phyloP scores from a whole-genome alignment of 1,140 invertebrate genomes.

The Acromyrmex charruanus region DNA sequence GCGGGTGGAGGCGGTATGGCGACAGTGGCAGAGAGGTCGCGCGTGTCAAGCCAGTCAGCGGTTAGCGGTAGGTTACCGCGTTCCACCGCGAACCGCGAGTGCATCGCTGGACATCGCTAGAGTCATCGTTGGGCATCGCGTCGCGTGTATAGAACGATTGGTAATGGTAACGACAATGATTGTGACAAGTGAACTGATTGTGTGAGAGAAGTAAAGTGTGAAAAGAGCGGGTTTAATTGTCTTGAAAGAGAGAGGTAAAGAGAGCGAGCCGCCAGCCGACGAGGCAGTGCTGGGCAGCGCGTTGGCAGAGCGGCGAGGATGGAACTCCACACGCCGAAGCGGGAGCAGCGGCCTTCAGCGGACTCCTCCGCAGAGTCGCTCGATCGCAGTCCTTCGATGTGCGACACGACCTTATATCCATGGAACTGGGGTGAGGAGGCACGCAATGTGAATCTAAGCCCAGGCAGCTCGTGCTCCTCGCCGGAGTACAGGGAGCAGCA shows the following conservation, averaged over 20 bases:
- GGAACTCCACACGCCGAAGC: conserved; percentile 81
- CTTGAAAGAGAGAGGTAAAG: background rate
- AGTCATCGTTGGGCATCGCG: too few species aligned
- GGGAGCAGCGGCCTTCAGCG: conserved; percentile 72
- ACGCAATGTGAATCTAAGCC: conserved; percentile 83
- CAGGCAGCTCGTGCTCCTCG: conserved; percentile 84
- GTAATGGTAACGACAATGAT: background rate
- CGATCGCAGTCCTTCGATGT: conserved; percentile 82
- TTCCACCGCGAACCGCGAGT: too few species aligned
- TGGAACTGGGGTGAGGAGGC: conserved; percentile 85
- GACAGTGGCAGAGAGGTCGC: conserved; percentile 16
- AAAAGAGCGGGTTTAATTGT: background rate
- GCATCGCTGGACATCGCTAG: too few species aligned
- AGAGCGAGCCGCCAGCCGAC: too few species aligned
- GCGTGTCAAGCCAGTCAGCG: background rate
- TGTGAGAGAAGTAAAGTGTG: conserved; percentile 12
- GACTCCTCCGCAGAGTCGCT: conserved; percentile 51
- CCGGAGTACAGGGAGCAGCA: conserved; percentile 81
- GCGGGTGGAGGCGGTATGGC: too few species aligned
- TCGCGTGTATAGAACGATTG: too few species aligned
- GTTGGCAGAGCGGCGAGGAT: conserved; percentile 52
- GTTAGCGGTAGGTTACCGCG: background rate
- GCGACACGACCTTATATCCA: conserved; percentile 82
- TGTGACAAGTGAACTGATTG: too few species aligned
- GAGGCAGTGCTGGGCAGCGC: background rate